phyloP scores from a whole-genome alignment of 2,888 invertebrate species.

The Yponomeuta evonymella region DNA sequence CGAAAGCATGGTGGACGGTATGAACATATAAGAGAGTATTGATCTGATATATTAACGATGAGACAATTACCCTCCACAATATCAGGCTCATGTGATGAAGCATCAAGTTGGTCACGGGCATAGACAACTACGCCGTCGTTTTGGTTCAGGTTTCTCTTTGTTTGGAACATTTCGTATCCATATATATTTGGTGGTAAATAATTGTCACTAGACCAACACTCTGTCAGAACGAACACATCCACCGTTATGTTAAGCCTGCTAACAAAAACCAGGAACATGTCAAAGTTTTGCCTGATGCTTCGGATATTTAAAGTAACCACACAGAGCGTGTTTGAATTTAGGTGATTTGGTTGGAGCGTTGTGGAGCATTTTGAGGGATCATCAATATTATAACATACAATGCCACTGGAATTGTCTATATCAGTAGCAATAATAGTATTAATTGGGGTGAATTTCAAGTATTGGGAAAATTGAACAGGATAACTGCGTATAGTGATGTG shows the following conservation, averaged over 20 bases:
- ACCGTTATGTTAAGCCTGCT: background rate
- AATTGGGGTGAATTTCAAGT: too few relatives aligned
- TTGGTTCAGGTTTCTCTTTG: background rate
- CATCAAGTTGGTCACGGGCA: background rate
- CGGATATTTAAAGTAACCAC: background rate
- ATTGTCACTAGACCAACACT: background rate
- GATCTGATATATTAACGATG: background rate
- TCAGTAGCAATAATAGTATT: too few relatives aligned
- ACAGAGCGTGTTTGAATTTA: too few relatives aligned
- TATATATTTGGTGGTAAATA: background rate
- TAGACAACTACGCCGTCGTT: background rate
- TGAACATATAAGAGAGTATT: background rate
- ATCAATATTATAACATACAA: too few relatives aligned
- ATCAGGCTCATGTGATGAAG: background rate
- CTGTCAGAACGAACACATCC: background rate
- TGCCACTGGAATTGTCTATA: too few relatives aligned
- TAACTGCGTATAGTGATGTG: too few relatives aligned
- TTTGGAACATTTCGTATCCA: background rate
- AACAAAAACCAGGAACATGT: background rate
- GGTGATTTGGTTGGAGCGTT: too few relatives aligned
- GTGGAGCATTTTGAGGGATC: too few relatives aligned
- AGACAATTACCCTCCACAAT: background rate
- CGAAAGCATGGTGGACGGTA: constrained; percentile 6
- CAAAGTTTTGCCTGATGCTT: background rate
- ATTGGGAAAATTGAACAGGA: too few relatives aligned